Evolutionary conservation across 2,888 invertebrate genomes (phyloP), one percentile per base, ranked within the genome.

Genomic region (Podotricha telesiphe): DNA sequence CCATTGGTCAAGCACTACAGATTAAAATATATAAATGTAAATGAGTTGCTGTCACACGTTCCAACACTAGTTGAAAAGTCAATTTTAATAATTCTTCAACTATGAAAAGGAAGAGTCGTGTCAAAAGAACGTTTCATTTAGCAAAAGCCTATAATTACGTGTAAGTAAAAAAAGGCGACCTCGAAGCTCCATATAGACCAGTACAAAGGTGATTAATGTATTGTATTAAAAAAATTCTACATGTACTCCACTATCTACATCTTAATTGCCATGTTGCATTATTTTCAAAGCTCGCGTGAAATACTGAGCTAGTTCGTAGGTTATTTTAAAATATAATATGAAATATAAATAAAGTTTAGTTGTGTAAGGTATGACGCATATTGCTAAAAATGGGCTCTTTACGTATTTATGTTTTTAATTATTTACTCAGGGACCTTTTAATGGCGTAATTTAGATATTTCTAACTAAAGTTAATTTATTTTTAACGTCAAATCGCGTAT

Each of bases 201-300:
- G 58, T 48, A 67, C 19, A 47, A 61, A 65, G n/a, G 37, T 67
- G 69, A 72, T 72, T 72, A 56, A 69, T 72, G 65, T 15, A 13
- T 11, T 20, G 34, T 62, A 68, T 58, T 70, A 65, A 65, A 69
- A 67, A 68, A 58, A 19, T 62, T 69, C 50, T 19, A 70, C 56
- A 47, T 53, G 65, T 22, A 51, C 50, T 10, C 47, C 40, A 48
- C 47, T 73, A 74, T 73, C 73, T 73, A 73, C 67, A 68, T 71
- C 74, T 68, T 73, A 74, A 74, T 74, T 68, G 50, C 74, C 10
- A 50, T 45, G 47, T 73, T 56, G 73, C 74, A 71, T 73, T 73
- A 73, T 68, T 65, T 42, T 15, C 34, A 50, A 65, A 47, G 65
- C 28, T 70, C 55, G 67, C 74, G 71, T 69, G 73, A 69, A 68